These are phyloP conservation scores for Anhinga anhinga DNA, from an alignment of 2,113 vertebrate species.

Conservation along the genomic window DNA sequence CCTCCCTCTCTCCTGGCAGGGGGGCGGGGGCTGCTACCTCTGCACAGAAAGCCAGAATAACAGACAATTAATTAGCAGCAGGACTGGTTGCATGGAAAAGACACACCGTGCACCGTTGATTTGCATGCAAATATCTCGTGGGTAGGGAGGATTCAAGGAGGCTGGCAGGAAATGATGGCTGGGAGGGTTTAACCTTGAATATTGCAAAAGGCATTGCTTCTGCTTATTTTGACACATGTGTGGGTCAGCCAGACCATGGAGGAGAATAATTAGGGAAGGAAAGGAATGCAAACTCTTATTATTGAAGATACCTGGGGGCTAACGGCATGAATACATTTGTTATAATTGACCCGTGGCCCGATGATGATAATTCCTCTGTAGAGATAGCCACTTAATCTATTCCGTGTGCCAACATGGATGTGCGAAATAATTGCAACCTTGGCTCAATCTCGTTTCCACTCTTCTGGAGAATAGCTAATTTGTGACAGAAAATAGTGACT, in stretches of 20 bases:
- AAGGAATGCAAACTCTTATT: conserved; percentile 46
- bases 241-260: conserved; percentile 34
- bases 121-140: conserved; percentile 17
- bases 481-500: conserved; percentile 63
- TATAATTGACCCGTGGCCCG: conserved; percentile 28
- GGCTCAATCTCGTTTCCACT: conserved; percentile 36
- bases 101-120: not conserved
- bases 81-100: not conserved
- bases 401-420: conserved; percentile 34
- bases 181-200: conserved; percentile 46
- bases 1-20: not conserved
- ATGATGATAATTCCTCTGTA: conserved; percentile 22
- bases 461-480: conserved; percentile 59
- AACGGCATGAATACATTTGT: conserved; percentile 52
- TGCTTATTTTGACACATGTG: conserved; percentile 1
- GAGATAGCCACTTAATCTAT: conserved; percentile 44
- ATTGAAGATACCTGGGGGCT: conserved; percentile 48
- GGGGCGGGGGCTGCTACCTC: not conserved
- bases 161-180: conserved; percentile 6
- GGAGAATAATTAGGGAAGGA: conserved; percentile 53
- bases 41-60: conserved; percentile 8
- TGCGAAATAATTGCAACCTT: conserved; percentile 34
- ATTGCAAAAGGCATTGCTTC: not conserved
- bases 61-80: conserved; percentile 45
- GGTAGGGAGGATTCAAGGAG: not conserved